These are phyloP conservation scores for Asteroscopus sphinx DNA, from an alignment of 2,888 invertebrate genomes.

Conservation along the genomic window DNA sequence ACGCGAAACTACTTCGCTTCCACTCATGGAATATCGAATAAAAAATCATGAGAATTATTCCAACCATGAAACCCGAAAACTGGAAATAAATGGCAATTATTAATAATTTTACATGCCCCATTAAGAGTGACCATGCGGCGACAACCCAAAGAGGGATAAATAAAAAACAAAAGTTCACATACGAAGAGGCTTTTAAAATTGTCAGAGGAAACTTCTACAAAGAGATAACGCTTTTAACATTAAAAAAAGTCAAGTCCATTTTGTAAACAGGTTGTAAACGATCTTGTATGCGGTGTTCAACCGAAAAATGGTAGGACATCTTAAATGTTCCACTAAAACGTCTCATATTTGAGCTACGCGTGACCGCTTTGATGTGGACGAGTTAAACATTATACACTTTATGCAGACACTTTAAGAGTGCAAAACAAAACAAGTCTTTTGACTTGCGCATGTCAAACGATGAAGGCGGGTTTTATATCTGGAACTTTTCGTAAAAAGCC, in stretches of 20 bases:
- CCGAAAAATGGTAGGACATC: conserved; percentile 64
- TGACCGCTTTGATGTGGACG: conserved; percentile 45
- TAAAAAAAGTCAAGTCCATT: conserved; percentile 78
- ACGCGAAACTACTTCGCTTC: conserved; percentile 21
- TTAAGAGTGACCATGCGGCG: conserved; percentile 70
- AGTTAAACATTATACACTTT: conserved; percentile 34
- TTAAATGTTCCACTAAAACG: conserved; percentile 62
- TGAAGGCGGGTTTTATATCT: conserved; percentile 15
- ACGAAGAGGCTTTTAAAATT: conserved; percentile 78
- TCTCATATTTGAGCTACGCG: conserved; percentile 55
- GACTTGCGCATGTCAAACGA: conserved; percentile 19
- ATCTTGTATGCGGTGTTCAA: conserved; percentile 68
- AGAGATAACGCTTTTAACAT: conserved; percentile 80
- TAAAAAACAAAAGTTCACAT: conserved; percentile 69
- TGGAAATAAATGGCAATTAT: conserved; percentile 65
- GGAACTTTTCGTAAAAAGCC: conserved; percentile 11
- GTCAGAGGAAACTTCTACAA: conserved; percentile 81
- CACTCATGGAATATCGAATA: conserved; percentile 12
- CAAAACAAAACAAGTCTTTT: conserved; percentile 39
- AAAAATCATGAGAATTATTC: conserved; percentile 35
- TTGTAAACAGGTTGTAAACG: conserved; percentile 86
- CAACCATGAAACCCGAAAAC: conserved; percentile 38
- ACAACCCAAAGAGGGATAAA: conserved; percentile 57
- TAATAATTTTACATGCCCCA: conserved; percentile 79
- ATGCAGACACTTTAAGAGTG: conserved; percentile 17